Conservation (phyloP, 30 jellyfish, hydroid and myxozoan species). For the Clytia hemisphaerica region DNA sequence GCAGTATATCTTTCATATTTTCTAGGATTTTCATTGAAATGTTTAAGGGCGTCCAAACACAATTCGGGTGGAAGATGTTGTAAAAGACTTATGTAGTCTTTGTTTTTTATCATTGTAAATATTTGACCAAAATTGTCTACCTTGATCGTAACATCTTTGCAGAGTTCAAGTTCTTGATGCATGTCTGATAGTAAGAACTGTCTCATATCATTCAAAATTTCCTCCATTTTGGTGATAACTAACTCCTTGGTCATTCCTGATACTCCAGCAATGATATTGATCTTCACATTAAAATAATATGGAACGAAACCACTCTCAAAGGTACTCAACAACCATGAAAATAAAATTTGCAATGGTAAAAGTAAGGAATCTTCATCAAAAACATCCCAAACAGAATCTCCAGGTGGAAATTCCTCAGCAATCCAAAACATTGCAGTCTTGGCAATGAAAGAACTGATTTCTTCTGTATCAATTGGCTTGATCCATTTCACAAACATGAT, state of each 20-base stretch:
- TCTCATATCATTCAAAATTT: neutral
- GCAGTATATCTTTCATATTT: no score
- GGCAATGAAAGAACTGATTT: conserved; percentile 9
- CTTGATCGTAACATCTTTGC: no score
- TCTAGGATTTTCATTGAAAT: no score
- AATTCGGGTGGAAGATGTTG: no score
- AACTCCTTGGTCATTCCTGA: neutral
- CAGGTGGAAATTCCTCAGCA: conserved; percentile 12
- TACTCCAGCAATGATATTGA: conserved; percentile 7
- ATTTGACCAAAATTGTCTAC: no score
- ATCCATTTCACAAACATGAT: conserved; percentile 13
- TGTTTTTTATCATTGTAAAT: no score
- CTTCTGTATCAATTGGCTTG: conserved; percentile 2
- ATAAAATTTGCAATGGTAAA: neutral
- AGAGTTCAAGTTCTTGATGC: no score
- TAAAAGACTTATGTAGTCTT: no score
- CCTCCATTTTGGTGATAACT: neutral
- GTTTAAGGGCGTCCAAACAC: no score
- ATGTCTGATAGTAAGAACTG: neutral
- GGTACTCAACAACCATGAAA: neutral
- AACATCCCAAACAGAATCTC: conserved; percentile 10
- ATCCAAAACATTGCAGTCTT: conserved; percentile 18
- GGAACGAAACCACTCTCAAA: neutral
- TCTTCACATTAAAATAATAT: neutral
- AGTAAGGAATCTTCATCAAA: neutral